Evolutionary conservation across 2,888 invertebrate species (phyloP).

Genomic region (Junonia oenone): DNA sequence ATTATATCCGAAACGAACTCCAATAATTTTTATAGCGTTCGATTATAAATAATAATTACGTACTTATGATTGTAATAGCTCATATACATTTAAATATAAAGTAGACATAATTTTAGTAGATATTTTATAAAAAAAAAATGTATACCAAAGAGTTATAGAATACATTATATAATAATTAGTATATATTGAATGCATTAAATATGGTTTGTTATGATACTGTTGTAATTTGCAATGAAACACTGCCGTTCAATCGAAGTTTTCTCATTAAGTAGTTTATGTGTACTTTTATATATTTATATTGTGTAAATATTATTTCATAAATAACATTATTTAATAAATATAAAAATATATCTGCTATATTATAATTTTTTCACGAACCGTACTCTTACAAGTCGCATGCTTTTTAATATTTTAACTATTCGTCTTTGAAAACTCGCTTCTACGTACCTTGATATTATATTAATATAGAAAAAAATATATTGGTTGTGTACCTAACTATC

Average conservation of each 20-base stretch:
- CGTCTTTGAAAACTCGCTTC: slow-evolving; percentile 34
- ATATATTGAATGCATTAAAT: slow-evolving; percentile 24
- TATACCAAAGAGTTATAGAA: slow-evolving; percentile 59
- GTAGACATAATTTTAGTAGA: slow-evolving; percentile 29
- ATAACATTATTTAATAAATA: not conserved
- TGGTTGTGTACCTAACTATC: slow-evolving; percentile 53
- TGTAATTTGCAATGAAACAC: slow-evolving; percentile 36
- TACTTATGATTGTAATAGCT: slow-evolving; percentile 25
- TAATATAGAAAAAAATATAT: slow-evolving; percentile 38
- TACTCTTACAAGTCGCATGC: slow-evolving; percentile 18
- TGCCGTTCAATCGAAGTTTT: slow-evolving; percentile 48
- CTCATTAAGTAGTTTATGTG: slow-evolving; percentile 21
- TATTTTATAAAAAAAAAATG: slow-evolving; percentile 38
- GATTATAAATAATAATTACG: slow-evolving; percentile 2
- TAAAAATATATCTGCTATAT: slow-evolving; percentile 5
- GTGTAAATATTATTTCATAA: slow-evolving; percentile 26
- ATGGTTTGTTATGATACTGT: slow-evolving; percentile 24
- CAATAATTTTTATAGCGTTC: not conserved
- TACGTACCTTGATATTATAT: slow-evolving; percentile 29
- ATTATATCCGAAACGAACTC: not conserved
- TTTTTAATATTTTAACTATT: slow-evolving; percentile 27
- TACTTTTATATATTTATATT: slow-evolving; percentile 37
- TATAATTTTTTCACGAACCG: slow-evolving; percentile 10
- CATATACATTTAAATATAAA: slow-evolving; percentile 22
- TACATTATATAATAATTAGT: slow-evolving; percentile 27